Conservation (phyloP, 2,113 vertebrate genomes). For the Melanostigma gelatinosum region DNA sequence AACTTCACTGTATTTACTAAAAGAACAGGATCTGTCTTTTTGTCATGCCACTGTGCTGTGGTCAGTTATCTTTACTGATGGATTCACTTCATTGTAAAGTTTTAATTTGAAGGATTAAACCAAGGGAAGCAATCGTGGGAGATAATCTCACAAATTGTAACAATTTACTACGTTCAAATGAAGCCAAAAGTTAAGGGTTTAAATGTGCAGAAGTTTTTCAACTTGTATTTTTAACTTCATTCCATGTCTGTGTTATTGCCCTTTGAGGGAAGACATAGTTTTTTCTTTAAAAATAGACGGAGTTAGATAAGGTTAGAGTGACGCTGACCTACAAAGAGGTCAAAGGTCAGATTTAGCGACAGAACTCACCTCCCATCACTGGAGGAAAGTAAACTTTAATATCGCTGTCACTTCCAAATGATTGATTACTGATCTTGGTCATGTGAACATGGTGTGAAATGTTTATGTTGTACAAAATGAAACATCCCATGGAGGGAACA, state of each 20-base stretch:
- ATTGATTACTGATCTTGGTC: not conserved
- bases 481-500: not conserved
- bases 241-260: conserved; percentile 42
- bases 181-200: conserved; percentile 5
- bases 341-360: not conserved
- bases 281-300: not conserved
- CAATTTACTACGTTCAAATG: not conserved
- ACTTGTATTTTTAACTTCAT: conserved; percentile 11
- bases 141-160: not conserved
- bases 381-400: not conserved
- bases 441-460: not conserved
- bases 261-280: conserved; percentile 22
- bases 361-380: not conserved
- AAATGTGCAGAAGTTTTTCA: not conserved
- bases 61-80: not conserved
- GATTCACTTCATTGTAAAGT: not conserved
- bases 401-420: not conserved
- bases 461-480: conserved; percentile 4
- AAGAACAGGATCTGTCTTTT: not conserved
- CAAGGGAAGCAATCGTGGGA: not conserved
- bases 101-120: not conserved
- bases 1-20: not conserved
- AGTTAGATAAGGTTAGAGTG: not conserved
- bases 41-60: not conserved
- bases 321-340: not conserved